phyloP scores from a whole-genome alignment of 2,113 vertebrate species.

The Sylvia atricapilla region DNA sequence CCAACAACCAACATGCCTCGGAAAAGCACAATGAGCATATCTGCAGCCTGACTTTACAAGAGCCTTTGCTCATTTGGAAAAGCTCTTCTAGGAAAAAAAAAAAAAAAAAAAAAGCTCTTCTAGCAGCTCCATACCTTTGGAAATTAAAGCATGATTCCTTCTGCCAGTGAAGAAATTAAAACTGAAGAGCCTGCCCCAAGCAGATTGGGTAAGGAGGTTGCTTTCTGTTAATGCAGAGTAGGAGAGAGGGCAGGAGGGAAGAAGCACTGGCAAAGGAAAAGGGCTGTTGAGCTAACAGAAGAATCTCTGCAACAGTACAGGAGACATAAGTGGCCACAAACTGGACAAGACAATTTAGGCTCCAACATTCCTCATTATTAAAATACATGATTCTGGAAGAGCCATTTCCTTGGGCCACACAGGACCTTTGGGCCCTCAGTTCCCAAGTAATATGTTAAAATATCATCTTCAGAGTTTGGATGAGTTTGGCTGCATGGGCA shows the following conservation, averaged over 20 bases:
- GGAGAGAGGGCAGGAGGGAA: neutral
- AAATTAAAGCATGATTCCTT: neutral
- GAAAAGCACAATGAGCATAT: neutral
- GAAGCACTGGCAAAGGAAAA: neutral
- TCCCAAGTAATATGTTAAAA: neutral
- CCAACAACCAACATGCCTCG: neutral
- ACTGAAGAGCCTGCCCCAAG: neutral
- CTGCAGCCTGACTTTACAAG: neutral
- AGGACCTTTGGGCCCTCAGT: neutral
- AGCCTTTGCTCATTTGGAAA: neutral
- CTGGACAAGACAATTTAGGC: neutral
- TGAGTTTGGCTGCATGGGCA: neutral
- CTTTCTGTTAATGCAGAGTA: neutral
- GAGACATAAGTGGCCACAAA: neutral
- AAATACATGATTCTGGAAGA: neutral
- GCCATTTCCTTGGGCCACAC: neutral
- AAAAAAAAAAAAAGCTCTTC: too few relatives aligned
- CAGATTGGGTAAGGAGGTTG: neutral
- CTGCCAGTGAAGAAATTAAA: neutral
- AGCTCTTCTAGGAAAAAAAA: neutral
- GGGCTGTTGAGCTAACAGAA: neutral
- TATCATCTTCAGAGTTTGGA: neutral
- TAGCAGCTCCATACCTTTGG: neutral
- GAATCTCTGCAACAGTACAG: neutral
- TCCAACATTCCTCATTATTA: neutral